Evolutionary conservation across 2,888 invertebrate genomes (phyloP), one percentile per base, ranked within the genome.

Genomic region (Hirtodrosophila duncani): DNA sequence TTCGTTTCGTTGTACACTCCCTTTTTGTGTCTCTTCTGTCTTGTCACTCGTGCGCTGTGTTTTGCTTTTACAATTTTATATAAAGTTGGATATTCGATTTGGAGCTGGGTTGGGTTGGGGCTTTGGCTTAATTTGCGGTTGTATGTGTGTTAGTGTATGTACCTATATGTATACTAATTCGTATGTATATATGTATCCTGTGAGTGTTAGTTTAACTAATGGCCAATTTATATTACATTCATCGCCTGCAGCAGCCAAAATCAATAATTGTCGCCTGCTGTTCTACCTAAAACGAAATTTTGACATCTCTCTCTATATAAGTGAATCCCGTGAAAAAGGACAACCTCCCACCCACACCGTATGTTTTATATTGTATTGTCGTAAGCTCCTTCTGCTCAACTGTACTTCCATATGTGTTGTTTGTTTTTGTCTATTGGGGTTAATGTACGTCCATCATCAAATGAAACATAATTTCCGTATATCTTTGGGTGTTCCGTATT

Each of bases 21-120:
- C 58, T 51, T 39, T 48, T 53, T 44, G 38, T 36, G 38, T 61
- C 55, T 39, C 60, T 52, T 45, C 37, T 24, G 16, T 43, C 59
- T 34, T 59, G n/a, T 43, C 42, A 24, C 34, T 44, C 50, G 50
- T 29, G 18, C 43, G 44, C 41, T 51, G 42, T 34, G 26, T 57
- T 57, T 78, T 68, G 57, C 63, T 49, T 78, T 78, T 66, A 74
- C 79, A 70, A 68, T 71, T 65, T n/a, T 72, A 77, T 69, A 77
- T 72, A 69, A 78, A 78, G 78, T 66, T 66, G n/a, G n/a, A n/a
- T n/a, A 80, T 80, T 72, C 72, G 55, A 72, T 68, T 59, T 41
- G 46, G 26, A 26, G 26, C 9, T 9, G 10, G 10, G 17, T 33
- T 31, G 39, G 16, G 21, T 29, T 37, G 46, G 24, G 36, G 38